Evolutionary conservation across 2,888 invertebrate species (phyloP), one percentile per base, ranked within the genome.

Genomic region (Junonia oenone): DNA sequence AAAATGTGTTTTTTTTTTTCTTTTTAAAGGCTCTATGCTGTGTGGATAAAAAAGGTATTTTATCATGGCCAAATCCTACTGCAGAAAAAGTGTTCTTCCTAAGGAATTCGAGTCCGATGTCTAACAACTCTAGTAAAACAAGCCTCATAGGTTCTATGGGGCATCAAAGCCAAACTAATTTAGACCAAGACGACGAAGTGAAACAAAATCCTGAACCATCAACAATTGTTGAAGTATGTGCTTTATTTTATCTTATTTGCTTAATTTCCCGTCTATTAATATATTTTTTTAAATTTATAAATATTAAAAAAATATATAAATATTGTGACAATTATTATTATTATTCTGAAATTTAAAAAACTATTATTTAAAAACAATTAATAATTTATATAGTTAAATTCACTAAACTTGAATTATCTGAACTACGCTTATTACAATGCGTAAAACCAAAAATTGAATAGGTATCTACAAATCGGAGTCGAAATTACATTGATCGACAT

Each of bases 11-110:
- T 46, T 49, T 17, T 17, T 8, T 19, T 35, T 27, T 27, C 63
- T 59, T n/a, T 27, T 64, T 59, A n/a, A 67, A 95, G 94, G 97
- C 98, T 0, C 88, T 99, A 1, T 98, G 98, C 73, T 99, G 99
- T 79, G 94, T 99, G 11, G 99, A 99, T 79, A 99, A 99, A 75
- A 99, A 99, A 80, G 99, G 99, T 8, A 95, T 99, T 61, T 84
- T 99, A n/a, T 98, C 98, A 0, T 98, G 98, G 97, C 98, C 98
- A 0, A 99, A 99, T 89, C 99, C 99, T 1, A 98, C 98, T 0
- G 97, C 99, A 0, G 99, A 99, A 78, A 99, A 99, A 83, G 96
- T 99, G 29, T 98, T 98, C 81, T 98, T 98, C 71, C 87, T 98
- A 0, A 93, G 95, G 54, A 94, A 94, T 72, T 88, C 90, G 0